phyloP scores from a whole-genome alignment of 2,113 vertebrate species.

The Micronycteris hirsuta region DNA sequence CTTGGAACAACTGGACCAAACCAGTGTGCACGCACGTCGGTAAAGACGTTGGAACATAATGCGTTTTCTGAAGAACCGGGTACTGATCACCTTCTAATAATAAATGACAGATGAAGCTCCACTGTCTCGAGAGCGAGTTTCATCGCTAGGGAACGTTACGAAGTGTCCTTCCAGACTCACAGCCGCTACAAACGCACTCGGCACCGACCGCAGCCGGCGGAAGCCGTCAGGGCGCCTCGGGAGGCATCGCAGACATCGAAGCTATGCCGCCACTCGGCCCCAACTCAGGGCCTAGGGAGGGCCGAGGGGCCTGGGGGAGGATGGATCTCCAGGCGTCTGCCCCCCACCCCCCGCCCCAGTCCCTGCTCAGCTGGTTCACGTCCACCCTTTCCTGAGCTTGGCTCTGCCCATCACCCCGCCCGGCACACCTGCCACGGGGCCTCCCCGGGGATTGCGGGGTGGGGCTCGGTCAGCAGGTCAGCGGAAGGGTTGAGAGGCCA shows the following conservation, averaged over 20 bases:
- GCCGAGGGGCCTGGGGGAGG: neutral
- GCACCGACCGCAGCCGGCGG: no score
- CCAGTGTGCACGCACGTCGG: accelerated
- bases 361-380: neutral
- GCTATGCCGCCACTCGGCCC: neutral
- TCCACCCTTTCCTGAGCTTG: neutral
- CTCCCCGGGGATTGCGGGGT: accelerated
- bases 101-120: no score
- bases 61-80: neutral
- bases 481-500: neutral
- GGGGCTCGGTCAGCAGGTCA: accelerated
- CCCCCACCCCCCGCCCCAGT: no score
- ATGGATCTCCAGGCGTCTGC: no score
- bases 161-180: neutral
- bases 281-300: neutral
- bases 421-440: accelerated
- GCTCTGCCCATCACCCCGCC: neutral
- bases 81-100: no score
- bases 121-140: neutral
- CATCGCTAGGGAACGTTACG: no score
- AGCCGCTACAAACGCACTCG: neutral
- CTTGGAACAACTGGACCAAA: neutral
- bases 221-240: neutral
- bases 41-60: accelerated
- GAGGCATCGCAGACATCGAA: neutral